Percentiles rank a stretch among this genome's conserved stretches.
Conservation (phyloP, 2,797 vertebrate genomes). For the Pagetopsis macropterus region DNA sequence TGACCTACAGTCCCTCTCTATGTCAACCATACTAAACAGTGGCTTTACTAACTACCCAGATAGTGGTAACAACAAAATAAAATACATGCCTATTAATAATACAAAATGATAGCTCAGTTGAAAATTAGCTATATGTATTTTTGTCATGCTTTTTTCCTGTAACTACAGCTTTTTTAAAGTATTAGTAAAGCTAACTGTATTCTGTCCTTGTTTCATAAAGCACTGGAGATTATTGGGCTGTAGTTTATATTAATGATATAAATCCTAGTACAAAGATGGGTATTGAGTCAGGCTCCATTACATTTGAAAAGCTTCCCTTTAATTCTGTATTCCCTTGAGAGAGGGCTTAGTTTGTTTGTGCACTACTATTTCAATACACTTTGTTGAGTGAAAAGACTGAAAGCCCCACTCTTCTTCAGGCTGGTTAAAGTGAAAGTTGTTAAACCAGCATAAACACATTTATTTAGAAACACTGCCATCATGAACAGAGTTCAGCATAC, state of each 20-base stretch:
- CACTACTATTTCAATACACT: not conserved
- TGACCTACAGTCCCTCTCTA: not conserved
- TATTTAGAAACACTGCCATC: not conserved
- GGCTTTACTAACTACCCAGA: not conserved
- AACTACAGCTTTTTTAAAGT: not conserved
- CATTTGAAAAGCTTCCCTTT: constrained; percentile 6
- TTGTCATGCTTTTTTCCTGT: too few species aligned
- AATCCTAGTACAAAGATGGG: constrained; percentile 11
- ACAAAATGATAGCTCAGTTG: not conserved
- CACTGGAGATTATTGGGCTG: not conserved
- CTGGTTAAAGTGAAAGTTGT: not conserved
- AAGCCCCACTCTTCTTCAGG: not conserved
- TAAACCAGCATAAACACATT: not conserved
- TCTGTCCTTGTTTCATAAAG: constrained; percentile 8
- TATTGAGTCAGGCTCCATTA: not conserved
- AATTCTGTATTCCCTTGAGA: constrained; percentile 6
- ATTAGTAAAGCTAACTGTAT: not conserved
- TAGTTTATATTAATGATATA: constrained; percentile 28
- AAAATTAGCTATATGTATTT: not conserved
- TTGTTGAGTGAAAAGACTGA: not conserved
- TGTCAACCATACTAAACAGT: not conserved
- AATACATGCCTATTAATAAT: not conserved
- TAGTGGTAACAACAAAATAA: not conserved
- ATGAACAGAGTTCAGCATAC: not conserved
- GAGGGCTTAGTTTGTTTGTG: not conserved